phyloP scores from a whole-genome alignment of 2,888 invertebrate species.

The Drosophila robusta region DNA sequence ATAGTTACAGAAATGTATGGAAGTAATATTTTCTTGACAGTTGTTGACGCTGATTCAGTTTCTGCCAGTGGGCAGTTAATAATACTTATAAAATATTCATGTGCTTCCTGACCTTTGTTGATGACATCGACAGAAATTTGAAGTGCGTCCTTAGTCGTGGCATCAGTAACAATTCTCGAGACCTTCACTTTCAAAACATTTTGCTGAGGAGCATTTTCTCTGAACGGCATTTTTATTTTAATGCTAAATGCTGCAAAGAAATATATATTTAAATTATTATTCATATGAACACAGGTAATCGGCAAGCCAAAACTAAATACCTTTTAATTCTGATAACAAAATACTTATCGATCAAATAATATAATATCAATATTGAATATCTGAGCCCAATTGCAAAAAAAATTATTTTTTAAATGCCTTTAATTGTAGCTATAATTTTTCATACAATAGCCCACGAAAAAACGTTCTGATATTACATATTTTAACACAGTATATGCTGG shows the following conservation, averaged over 20 bases:
- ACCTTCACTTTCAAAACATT: constrained; percentile 68
- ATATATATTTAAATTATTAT: not conserved
- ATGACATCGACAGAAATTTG: constrained; percentile 73
- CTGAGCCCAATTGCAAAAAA: too few species aligned
- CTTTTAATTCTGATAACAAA: too few species aligned
- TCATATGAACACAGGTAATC: not conserved
- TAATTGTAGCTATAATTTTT: too few species aligned
- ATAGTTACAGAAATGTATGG: constrained; percentile 73
- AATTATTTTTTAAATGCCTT: too few species aligned
- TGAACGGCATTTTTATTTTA: constrained; percentile 80
- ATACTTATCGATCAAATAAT: too few species aligned
- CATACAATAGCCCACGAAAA: too few species aligned
- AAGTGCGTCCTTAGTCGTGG: constrained; percentile 76
- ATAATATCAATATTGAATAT: too few species aligned
- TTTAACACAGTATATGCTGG: too few species aligned
- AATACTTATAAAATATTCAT: constrained; percentile 69
- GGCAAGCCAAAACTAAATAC: too few species aligned
- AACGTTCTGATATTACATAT: too few species aligned
- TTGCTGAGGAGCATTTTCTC: constrained; percentile 64
- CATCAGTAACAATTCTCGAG: constrained; percentile 74
- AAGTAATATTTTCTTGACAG: constrained; percentile 59
- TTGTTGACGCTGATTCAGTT: constrained; percentile 46
- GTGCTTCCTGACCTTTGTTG: constrained; percentile 65
- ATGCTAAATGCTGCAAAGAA: constrained; percentile 66
- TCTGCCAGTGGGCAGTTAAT: constrained; percentile 67